phyloP scores from a whole-genome alignment of 2,797 vertebrate genomes.

The Nyctibius grandis region DNA sequence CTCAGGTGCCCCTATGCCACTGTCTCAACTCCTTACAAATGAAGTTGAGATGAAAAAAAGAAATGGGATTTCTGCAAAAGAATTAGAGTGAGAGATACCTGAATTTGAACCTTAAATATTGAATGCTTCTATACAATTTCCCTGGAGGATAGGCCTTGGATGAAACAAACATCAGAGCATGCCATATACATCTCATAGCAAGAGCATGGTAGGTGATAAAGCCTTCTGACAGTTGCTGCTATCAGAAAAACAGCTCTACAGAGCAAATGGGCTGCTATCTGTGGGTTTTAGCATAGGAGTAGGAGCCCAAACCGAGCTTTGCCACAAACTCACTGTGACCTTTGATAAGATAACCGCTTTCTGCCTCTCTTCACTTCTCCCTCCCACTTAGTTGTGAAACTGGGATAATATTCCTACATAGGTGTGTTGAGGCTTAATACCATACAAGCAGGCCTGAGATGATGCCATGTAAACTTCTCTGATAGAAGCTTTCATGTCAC shows the following conservation, averaged over 20 bases:
- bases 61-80: not conserved
- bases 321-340: not conserved
- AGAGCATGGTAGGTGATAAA: not conserved
- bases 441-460: not conserved
- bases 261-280: constrained; percentile 6
- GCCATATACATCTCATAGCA: not conserved
- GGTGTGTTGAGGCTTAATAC: not conserved
- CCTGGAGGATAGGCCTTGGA: not conserved
- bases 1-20: not conserved
- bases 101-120: not conserved
- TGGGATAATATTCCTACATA: not conserved
- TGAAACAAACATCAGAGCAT: not conserved
- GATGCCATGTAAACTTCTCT: not conserved
- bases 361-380: not conserved
- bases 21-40: not conserved
- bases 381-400: not conserved
- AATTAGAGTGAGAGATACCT: not conserved
- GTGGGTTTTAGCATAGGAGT: not conserved
- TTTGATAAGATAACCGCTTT: not conserved
- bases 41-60: not conserved
- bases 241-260: constrained; percentile 12
- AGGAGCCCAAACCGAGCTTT: not conserved
- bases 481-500: not conserved
- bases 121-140: not conserved
- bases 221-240: constrained; percentile 9